Conservation (phyloP, 1,140 invertebrate genomes). For the Brevipalpus yothersi region DNA sequence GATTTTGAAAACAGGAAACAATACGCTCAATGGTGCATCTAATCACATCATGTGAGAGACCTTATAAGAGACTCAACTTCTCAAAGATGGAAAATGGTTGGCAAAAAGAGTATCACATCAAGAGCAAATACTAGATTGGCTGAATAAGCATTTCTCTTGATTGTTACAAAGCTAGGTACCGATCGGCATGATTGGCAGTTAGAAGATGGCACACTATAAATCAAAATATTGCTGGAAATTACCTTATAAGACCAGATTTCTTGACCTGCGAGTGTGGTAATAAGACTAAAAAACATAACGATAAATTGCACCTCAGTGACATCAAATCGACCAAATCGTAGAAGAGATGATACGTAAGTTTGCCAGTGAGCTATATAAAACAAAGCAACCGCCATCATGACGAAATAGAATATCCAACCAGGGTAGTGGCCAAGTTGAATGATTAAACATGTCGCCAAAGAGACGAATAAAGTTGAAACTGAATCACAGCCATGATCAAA, state of each 20-base stretch:
- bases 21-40: too few species aligned
- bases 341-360: slow-evolving; percentile 76
- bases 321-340: slow-evolving; percentile 82
- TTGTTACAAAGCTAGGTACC: too few species aligned
- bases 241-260: slow-evolving; percentile 59
- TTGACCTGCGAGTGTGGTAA: slow-evolving; percentile 63
- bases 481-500: slow-evolving; percentile 98
- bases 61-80: too few species aligned
- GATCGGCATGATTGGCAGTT: too few species aligned
- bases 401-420: slow-evolving; percentile 79
- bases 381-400: slow-evolving; percentile 69
- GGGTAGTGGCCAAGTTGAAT: slow-evolving; percentile 71
- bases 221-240: neutral
- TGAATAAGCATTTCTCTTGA: too few species aligned
- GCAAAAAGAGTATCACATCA: too few species aligned
- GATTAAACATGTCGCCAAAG: slow-evolving; percentile 68
- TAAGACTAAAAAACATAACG: slow-evolving; percentile 65
- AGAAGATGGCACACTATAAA: too few species aligned
- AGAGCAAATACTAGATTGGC: too few species aligned
- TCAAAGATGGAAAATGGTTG: too few species aligned
- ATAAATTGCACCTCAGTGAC: slow-evolving; percentile 93
- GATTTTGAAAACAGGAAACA: too few species aligned
- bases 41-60: too few species aligned
- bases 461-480: slow-evolving; percentile 52
- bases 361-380: slow-evolving; percentile 99